Evolutionary conservation across 1,140 invertebrate species (phyloP), one percentile per base, ranked within the genome.

Genomic region (Drepana arcuata): DNA sequence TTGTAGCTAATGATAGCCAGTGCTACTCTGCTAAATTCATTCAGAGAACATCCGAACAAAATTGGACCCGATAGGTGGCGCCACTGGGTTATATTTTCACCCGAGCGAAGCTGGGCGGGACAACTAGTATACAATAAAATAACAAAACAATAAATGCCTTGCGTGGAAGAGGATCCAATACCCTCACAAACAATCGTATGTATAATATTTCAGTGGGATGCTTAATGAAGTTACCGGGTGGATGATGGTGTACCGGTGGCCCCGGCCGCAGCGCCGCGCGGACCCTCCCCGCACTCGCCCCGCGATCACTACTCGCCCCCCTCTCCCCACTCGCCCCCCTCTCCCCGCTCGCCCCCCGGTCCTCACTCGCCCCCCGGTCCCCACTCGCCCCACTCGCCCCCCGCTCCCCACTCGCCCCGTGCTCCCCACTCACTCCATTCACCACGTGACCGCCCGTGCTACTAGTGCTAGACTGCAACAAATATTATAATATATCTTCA

Each of bases 161-260:
- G 18, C 4, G 4, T 5, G 4, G 18, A 21, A 5, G n/a, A n/a
- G n/a, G n/a, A n/a, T n/a, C n/a, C n/a, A n/a, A n/a, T n/a, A n/a
- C 18, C 18, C 9, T 21, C 9, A 21, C 4, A 21, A 5, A 21
- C 9, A 21, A 9, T 9, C 9, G 18, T 21, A 4, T 9, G 18
- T 21, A 5, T 21, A 9, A 21, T 4, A 21, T 21, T 9, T 9
- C 9, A 21, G 18, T 5, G 18, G 4, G 4, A 9, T 30, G 13
- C 16, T 7, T 24, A 16, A 18, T 12, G 10, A 21, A 45, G 46
- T 28, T 7, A 78, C 73, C 65, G n/a, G 70, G 66, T 4, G 68
- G 73, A 28, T 74, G 73, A 11, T 75, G 66, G 12, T 71, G 73
- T 10, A 73, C 34, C 11, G 62, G 61, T 0, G 68, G 56, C 0